A percentile compares a stretch with the other conserved stretches of the same genome.
phyloP scores from a whole-genome alignment of 2,113 vertebrate genomes.

The Heterochromis multidens region DNA sequence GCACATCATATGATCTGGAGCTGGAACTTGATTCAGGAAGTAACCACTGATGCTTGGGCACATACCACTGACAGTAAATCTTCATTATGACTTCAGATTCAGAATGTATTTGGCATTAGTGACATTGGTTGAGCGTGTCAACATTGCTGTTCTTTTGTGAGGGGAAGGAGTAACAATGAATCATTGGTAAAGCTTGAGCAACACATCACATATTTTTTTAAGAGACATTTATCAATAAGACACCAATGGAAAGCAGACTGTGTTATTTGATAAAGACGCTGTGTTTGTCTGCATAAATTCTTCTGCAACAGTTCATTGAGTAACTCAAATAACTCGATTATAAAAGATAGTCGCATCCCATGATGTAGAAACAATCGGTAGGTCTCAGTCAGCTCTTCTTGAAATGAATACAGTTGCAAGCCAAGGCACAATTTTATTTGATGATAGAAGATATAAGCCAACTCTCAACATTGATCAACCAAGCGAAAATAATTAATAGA shows the following conservation, averaged over 20 bases:
- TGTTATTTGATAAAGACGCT: background rate
- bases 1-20: background rate
- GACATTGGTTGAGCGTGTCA: background rate
- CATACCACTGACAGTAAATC: background rate
- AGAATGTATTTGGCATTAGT: background rate
- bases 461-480: no score
- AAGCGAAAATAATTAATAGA: no score
- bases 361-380: no score
- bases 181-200: background rate
- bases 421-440: no score
- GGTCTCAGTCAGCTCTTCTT: no score
- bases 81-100: background rate
- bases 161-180: background rate
- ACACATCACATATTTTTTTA: background rate
- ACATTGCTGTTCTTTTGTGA: background rate
- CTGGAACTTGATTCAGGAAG: background rate
- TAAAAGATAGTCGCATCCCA: no score
- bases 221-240: no score
- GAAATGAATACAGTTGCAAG: no score
- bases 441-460: no score
- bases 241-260: background rate
- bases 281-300: background rate
- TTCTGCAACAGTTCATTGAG: no score
- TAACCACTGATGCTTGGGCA: no score
- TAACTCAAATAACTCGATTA: no score